A percentile compares a stretch with the other conserved stretches of the same genome.
phyloP scores from a whole-genome alignment of 2,888 invertebrate genomes.

The Protula sp. region DNA sequence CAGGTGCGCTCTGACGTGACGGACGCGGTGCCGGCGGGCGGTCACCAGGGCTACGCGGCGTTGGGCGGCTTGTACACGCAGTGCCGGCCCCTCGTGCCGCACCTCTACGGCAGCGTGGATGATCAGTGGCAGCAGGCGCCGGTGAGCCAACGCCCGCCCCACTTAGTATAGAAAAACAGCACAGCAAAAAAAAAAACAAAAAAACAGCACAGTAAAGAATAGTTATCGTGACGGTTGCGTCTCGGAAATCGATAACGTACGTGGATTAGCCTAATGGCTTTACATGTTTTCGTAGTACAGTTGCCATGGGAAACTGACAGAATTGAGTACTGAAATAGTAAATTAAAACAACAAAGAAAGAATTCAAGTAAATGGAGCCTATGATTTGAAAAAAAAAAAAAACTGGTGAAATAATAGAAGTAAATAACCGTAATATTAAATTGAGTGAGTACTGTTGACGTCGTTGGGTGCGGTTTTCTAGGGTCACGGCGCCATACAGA shows the following conservation, averaged over 20 bases:
- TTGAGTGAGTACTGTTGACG: too few relatives aligned
- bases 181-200: too few relatives aligned
- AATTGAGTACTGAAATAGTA: too few relatives aligned
- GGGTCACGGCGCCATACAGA: slow-evolving; percentile 42
- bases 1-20: slow-evolving; percentile 43
- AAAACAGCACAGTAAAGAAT: background rate
- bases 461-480: too few relatives aligned
- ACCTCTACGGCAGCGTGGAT: slow-evolving; percentile 41
- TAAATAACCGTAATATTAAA: too few relatives aligned
- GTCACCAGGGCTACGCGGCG: slow-evolving; percentile 52
- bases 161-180: background rate
- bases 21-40: slow-evolving; percentile 45
- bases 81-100: slow-evolving; percentile 45
- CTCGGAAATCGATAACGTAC: background rate
- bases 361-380: too few relatives aligned
- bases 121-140: slow-evolving; percentile 34
- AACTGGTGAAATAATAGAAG: too few relatives aligned
- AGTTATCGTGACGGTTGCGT: background rate
- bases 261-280: background rate
- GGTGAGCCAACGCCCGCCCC: slow-evolving; percentile 28
- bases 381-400: too few relatives aligned
- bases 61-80: slow-evolving; percentile 51
- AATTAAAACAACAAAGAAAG: too few relatives aligned
- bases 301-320: too few relatives aligned
- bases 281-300: too few relatives aligned